A percentile compares a stretch with the other conserved stretches of the same genome.
These are phyloP conservation scores for Shinisaurus crocodilurus DNA, from an alignment of 2,113 vertebrate species.

Conservation along the genomic window DNA sequence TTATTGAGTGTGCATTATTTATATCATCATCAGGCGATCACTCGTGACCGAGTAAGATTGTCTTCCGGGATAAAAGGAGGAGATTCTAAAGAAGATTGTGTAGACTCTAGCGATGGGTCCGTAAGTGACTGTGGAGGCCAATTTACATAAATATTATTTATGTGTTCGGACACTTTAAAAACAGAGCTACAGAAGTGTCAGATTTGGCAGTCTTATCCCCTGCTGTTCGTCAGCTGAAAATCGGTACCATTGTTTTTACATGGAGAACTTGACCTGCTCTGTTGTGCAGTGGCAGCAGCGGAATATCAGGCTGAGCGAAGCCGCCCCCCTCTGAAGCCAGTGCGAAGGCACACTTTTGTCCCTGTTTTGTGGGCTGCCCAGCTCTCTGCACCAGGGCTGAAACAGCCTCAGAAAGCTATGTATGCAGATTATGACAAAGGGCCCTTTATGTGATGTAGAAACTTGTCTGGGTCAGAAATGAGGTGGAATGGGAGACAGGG, in stretches of 20 bases:
- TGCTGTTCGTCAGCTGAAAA: neutral
- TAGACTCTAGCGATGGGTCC: too few relatives aligned
- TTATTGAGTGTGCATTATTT: neutral
- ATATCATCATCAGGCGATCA: too few relatives aligned
- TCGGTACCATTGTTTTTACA: neutral
- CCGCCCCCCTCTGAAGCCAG: neutral
- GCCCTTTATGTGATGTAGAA: neutral
- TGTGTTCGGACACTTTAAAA: neutral
- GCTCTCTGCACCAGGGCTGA: neutral
- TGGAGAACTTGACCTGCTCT: neutral
- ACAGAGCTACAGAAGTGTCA: neutral
- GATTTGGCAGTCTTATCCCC: neutral
- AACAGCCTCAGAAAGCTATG: neutral
- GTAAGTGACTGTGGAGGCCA: too few relatives aligned
- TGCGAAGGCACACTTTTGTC: neutral
- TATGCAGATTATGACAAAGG: neutral
- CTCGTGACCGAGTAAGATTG: too few relatives aligned
- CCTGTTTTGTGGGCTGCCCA: neutral
- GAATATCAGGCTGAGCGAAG: neutral
- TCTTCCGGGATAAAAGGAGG: too few relatives aligned
- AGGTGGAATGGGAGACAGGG: neutral
- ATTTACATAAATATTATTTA: neutral
- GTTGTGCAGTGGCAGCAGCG: neutral
- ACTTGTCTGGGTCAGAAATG: neutral
- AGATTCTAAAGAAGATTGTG: too few relatives aligned